phyloP scores from a whole-genome alignment of 53 echinoderm and acorn worm species.

The Zoroaster sp. region DNA sequence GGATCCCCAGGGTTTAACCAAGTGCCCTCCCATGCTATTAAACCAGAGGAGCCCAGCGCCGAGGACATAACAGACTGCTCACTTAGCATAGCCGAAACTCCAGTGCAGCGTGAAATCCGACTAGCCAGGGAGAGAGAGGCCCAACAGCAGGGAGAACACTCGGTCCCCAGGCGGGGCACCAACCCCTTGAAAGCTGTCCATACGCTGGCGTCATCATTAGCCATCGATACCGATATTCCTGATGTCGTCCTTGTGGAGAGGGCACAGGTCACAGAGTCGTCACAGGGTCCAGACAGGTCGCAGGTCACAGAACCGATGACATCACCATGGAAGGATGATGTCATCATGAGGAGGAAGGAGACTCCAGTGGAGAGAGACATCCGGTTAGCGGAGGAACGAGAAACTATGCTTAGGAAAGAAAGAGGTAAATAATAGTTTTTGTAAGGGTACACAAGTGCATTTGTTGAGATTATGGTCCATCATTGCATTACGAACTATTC shows the following conservation, averaged over 20 bases:
- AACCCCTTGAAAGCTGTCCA: neutral
- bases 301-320: neutral
- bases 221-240: neutral
- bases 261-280: neutral
- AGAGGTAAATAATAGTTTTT: constrained; percentile 7
- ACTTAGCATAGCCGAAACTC: constrained; percentile 43
- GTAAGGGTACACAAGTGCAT: neutral
- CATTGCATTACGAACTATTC: no score
- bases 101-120: constrained; percentile 75
- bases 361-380: constrained; percentile 77
- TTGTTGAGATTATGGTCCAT: neutral
- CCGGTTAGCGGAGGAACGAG: constrained; percentile 69
- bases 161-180: neutral
- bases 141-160: neutral
- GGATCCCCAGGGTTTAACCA: constrained; percentile 2
- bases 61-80: neutral
- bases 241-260: constrained; percentile 38
- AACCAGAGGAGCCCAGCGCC: neutral
- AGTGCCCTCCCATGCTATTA: neutral
- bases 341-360: constrained; percentile 35
- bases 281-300: neutral
- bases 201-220: neutral
- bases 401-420: constrained; percentile 34
- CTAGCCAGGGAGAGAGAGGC: constrained; percentile 62
- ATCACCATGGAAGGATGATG: neutral